Evolutionary conservation across 2,797 vertebrate genomes (phyloP).

Genomic region (Silurus aristotelis): DNA sequence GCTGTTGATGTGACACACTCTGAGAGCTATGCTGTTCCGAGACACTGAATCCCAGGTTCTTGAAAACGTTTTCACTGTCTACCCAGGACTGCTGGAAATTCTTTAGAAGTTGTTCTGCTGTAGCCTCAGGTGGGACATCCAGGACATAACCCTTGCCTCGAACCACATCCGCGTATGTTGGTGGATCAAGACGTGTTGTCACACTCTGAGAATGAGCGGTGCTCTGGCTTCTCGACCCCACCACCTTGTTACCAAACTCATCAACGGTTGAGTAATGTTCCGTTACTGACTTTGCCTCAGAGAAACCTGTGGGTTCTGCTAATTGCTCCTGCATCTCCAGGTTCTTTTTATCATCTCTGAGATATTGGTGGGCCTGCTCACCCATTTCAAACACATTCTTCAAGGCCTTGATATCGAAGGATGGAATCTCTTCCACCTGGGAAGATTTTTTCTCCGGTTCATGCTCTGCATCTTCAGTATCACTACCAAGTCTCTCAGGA

Average conservation of each 20-base stretch:
- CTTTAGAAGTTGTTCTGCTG: slow-evolving; percentile 78
- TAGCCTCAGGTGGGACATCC: slow-evolving; percentile 72
- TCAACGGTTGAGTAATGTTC: slow-evolving; percentile 76
- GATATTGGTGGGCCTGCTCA: slow-evolving; percentile 73
- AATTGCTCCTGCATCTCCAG: slow-evolving; percentile 70
- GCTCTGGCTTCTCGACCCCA: slow-evolving; percentile 61
- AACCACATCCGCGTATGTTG: slow-evolving; percentile 90
- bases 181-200: slow-evolving; percentile 77
- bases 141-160: slow-evolving; percentile 77
- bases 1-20: slow-evolving; percentile 78
- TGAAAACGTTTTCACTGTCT: slow-evolving; percentile 82
- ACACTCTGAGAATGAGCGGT: slow-evolving; percentile 69
- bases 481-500: slow-evolving; percentile 74
- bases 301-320: slow-evolving; percentile 59
- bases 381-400: slow-evolving; percentile 81
- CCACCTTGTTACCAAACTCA: slow-evolving; percentile 72
- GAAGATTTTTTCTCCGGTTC: slow-evolving; percentile 63
- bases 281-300: slow-evolving; percentile 66
- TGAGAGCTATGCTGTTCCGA: slow-evolving; percentile 79
- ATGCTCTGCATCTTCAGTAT: slow-evolving; percentile 69
- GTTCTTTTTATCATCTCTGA: slow-evolving; percentile 72
- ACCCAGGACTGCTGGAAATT: slow-evolving; percentile 89
- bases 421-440: slow-evolving; percentile 69
- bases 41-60: slow-evolving; percentile 80
- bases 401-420: slow-evolving; percentile 78